Evolutionary conservation across 2,113 vertebrate genomes (phyloP).

Genomic region (Cottus gobio): DNA sequence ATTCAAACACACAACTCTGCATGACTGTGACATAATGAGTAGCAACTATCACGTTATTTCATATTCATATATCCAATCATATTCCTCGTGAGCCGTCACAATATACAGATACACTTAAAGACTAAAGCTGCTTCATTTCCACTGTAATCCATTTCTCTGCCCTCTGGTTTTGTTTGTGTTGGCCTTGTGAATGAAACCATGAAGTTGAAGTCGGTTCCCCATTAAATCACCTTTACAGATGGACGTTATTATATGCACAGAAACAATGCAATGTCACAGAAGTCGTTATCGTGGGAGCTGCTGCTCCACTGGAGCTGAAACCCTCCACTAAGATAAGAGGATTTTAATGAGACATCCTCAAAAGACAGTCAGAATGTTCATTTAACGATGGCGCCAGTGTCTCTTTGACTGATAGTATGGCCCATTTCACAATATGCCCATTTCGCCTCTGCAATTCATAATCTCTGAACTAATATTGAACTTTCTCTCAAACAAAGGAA

Average conservation of each 20-base stretch:
- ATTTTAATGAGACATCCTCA: constrained; percentile 70
- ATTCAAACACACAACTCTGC: background rate
- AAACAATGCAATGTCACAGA: constrained; percentile 45
- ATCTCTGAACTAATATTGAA: constrained; percentile 59
- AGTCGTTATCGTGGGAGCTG: constrained; percentile 55
- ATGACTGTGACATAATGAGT: background rate
- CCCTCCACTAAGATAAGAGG: constrained; percentile 59
- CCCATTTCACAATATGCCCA: constrained; percentile 51
- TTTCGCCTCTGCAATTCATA: constrained; percentile 44
- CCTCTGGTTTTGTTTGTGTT: background rate
- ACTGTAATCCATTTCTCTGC: background rate
- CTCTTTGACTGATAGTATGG: constrained; percentile 65
- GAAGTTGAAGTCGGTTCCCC: background rate
- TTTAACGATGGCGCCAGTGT: constrained; percentile 53
- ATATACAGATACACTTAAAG: background rate
- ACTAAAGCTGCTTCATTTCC: background rate
- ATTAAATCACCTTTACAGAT: constrained; percentile 54
- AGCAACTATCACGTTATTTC: background rate
- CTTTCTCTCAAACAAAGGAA: constrained; percentile 20
- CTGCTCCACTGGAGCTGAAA: constrained; percentile 64
- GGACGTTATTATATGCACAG: constrained; percentile 30
- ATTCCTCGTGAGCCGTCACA: background rate
- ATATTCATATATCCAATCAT: background rate
- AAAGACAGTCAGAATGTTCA: constrained; percentile 45
- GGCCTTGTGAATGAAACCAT: constrained; percentile 1